Conservation (phyloP, 2,797 vertebrate genomes). For the Trichosurus vulpecula region DNA sequence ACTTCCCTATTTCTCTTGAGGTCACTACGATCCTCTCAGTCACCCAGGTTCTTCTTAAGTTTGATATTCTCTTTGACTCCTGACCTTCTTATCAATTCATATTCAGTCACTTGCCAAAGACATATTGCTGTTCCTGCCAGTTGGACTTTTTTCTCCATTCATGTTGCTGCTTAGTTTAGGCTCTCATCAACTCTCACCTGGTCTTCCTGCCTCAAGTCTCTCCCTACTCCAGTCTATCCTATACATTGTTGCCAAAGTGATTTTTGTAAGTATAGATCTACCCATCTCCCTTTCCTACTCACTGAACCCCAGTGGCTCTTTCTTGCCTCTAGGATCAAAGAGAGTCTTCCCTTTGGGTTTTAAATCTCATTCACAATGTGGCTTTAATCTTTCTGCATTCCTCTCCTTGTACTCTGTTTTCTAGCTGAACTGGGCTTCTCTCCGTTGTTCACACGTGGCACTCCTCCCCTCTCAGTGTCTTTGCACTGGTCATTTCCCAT, state of each 20-base stretch:
- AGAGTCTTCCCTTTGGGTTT: not conserved
- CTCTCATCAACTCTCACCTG: not conserved
- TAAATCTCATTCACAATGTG: not conserved
- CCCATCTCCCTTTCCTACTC: not conserved
- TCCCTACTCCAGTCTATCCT: not conserved
- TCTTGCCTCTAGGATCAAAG: not conserved
- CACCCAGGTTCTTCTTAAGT: not conserved
- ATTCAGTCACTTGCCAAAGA: not conserved
- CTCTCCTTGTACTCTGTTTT: not conserved
- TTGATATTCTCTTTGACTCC: not conserved
- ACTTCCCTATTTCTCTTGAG: not conserved
- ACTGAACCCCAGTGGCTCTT: not conserved
- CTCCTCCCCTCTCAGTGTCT: not conserved
- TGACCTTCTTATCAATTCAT: not conserved
- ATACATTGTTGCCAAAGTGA: not conserved
- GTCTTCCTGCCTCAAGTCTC: not conserved
- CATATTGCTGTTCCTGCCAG: not conserved
- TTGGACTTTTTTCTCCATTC: not conserved
- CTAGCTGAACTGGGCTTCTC: not conserved
- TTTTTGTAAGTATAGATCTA: not conserved
- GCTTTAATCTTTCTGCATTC: not conserved
- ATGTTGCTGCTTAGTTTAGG: not conserved
- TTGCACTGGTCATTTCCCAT: not conserved
- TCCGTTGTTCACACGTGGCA: not conserved
- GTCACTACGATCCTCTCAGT: not conserved